phyloP scores from a whole-genome alignment of 1,140 invertebrate genomes.

The Drosophila nannoptera region DNA sequence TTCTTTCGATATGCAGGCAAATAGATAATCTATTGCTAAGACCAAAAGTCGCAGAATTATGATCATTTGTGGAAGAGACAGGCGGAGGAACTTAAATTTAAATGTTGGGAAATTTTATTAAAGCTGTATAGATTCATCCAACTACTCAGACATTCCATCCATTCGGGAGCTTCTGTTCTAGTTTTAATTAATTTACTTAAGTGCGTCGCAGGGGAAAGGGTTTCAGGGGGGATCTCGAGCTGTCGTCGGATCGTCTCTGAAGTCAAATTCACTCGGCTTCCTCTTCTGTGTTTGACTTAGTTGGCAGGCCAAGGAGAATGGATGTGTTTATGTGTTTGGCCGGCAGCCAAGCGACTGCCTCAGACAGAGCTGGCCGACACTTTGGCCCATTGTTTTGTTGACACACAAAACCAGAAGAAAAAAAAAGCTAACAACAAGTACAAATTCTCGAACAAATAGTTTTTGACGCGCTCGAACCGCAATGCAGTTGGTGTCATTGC shows the following conservation, averaged over 20 bases:
- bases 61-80: no score
- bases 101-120: no score
- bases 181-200: no score
- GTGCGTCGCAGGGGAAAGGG: not conserved
- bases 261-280: constrained; percentile 20
- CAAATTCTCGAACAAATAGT: constrained; percentile 63
- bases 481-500: constrained; percentile 69
- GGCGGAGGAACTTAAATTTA: no score
- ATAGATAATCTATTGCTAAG: not conserved
- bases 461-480: constrained; percentile 67
- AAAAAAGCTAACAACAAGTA: constrained; percentile 40
- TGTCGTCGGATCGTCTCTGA: constrained; percentile 34
- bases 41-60: no score
- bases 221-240: not conserved
- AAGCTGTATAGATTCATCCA: no score
- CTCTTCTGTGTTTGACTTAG: constrained; percentile 30
- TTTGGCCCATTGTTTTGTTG: constrained; percentile 64
- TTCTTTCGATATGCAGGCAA: constrained; percentile 5
- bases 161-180: no score
- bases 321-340: constrained; percentile 59
- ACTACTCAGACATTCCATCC: no score
- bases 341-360: constrained; percentile 57
- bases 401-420: constrained; percentile 27
- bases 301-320: constrained; percentile 37
- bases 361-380: constrained; percentile 62